Base-by-base conservation (phyloP, 2,888 invertebrate genomes). In the Oscheius sp. region DNA sequence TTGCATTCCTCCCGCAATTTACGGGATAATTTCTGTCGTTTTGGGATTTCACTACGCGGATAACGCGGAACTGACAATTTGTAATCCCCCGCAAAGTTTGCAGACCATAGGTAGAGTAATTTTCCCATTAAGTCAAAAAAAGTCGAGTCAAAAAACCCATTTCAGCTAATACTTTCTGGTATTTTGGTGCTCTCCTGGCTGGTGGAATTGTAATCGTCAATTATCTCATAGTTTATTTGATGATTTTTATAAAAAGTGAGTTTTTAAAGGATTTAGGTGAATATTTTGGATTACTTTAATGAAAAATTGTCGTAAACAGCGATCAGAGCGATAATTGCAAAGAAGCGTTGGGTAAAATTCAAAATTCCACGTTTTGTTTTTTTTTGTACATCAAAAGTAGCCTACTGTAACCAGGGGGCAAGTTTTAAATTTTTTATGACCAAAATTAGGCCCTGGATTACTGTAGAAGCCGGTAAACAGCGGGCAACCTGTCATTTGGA, bases 51-150 rank as follows among this genome's bases (percentile, higher is more conserved):
- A 27, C 21, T 63, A 52, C 16, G 7, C 63, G 18, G 72, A 72
- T 41, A 41, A 72, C 5, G 41, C 58, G 2, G 13, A 16, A 16
- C 9, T 70, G 2, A 59, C 46, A 29, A 70, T 70, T 27, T 70
- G 70, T 18, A 70, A 70, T n/a, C 70, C 70, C 5, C 70, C 70
- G 5, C n/a, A 58, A 21, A 70, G 70, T 70, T 27, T 70, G 5
- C 58, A 70, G 7, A n/a, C 27, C 7, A 43, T 21, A 9, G 66
- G 66, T 66, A 49, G n/a, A 21, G 13, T n/a, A 35, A 6, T 35
- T 35, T 35, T 35, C 9, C 35, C 35, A 9, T 35, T 35, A n/a
- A n/a, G n/a, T n/a, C 45, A 43, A 7, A 43, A 43, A 43, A 43
- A 43, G 7, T 43, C 45, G 45, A 12, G 13, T 49, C 16, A 49